Base-by-base conservation (phyloP, 2,888 invertebrate species). In the Neoaliturus tenellus region DNA sequence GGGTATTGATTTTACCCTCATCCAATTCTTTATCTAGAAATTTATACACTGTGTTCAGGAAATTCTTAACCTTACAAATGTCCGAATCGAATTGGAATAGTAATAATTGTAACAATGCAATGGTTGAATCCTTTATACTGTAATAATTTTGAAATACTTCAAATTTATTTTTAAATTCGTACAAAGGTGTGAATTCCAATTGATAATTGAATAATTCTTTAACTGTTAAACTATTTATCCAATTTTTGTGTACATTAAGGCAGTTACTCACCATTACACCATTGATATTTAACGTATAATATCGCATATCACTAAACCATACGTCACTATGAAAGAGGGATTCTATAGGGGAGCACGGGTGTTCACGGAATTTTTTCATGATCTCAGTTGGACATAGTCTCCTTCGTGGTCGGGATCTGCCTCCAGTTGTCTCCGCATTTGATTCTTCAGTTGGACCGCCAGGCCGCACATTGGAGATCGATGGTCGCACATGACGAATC, bases 1-100 rank as follows among this genome's bases (percentile, higher is more conserved):
- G 28, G 17, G 33, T 39, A 62, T 81, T 81, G 25, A 39, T 81
- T 20, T 81, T 81, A 0, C 81, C 81, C 23, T 71, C 71, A 39
- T 71, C 71, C 20, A 71, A 28, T 33, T 41, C 35, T 20, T 35
- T 35, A 33, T 71, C 71, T 39, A 71, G 12, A 71, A 71, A 71
- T 23, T 71, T 23, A 10, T 12, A 71, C 2, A 71, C 35, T 20
- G 71, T 71, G 4, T 20, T 35, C 6, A 71, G 25, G 23, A 71
- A 71, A 35, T 41, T 71, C 35, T 39, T 71, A 20, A 71, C 35
- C 10, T 23, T 71, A 28, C 4, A 12, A 8, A 71, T 51, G 10
- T 51, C 41, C 1, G 6, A 4, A 20, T 35, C 35, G 23, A 71
- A 71, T 23, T 71, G 71, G 41, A 33, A 71, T n/a, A 71, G 14